These are phyloP conservation scores for Peromyscus polionotus DNA, from an alignment of 2,113 vertebrate genomes.

Conservation along the genomic window DNA sequence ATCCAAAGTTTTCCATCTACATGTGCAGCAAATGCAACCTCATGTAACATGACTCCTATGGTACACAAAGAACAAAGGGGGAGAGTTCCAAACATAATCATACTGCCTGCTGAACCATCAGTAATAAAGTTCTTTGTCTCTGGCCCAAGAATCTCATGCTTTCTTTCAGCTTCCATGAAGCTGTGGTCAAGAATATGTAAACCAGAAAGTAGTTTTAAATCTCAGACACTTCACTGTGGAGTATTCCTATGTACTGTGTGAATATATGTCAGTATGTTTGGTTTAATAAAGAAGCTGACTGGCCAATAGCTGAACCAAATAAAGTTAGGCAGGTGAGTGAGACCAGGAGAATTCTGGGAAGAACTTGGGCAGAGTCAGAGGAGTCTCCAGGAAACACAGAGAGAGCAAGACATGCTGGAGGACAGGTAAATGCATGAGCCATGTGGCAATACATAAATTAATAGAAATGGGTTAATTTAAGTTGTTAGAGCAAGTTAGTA, in stretches of 20 bases:
- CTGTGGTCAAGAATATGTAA: neutral
- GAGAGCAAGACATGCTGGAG: too few species aligned
- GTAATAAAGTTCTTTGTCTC: slow-evolving; percentile 19
- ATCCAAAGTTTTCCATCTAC: neutral
- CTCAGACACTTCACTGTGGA: neutral
- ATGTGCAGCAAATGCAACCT: neutral
- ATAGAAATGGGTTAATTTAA: too few species aligned
- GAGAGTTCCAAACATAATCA: neutral
- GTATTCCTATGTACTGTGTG: neutral
- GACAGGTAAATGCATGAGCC: too few species aligned
- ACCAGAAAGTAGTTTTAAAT: neutral
- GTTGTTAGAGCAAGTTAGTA: too few species aligned
- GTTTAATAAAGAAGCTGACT: neutral
- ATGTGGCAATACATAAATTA: too few species aligned
- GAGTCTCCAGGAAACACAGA: too few species aligned
- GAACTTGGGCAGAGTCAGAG: too few species aligned
- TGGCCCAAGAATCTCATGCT: neutral
- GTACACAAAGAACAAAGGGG: neutral
- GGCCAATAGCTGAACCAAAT: neutral
- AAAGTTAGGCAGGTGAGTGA: too few species aligned
- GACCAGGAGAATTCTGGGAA: too few species aligned
- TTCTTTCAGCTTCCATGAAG: neutral
- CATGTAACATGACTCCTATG: neutral
- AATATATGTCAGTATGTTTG: neutral
- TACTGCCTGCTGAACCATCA: neutral